Conservation (phyloP, 2,888 invertebrate genomes). For the Lithophane leautieri region DNA sequence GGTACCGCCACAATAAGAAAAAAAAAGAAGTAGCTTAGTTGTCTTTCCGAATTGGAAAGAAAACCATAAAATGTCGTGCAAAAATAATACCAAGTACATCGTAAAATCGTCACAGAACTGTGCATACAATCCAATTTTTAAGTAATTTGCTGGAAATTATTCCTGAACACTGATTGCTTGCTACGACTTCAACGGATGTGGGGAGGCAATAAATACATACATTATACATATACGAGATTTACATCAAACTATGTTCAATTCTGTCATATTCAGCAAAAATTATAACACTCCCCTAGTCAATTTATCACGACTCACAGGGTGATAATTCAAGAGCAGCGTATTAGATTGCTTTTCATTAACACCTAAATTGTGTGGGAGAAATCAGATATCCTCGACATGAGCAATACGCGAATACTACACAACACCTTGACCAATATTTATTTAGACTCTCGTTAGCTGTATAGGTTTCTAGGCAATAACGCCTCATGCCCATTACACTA, state of each 20-base stretch:
- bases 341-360: constrained; percentile 20
- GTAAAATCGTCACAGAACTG: neutral
- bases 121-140: neutral
- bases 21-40: neutral
- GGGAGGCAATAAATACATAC: neutral
- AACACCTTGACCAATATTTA: constrained; percentile 73
- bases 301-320: neutral
- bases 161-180: neutral
- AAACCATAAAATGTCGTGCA: neutral
- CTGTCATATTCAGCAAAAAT: neutral
- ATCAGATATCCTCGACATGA: constrained; percentile 32
- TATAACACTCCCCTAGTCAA: neutral
- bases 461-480: constrained; percentile 69
- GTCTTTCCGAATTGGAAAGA: neutral
- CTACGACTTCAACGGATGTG: too few relatives aligned
- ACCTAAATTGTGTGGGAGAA: constrained; percentile 48
- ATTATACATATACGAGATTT: neutral
- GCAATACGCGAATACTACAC: constrained; percentile 33
- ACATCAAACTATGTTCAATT: too few relatives aligned
- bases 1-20: too few relatives aligned
- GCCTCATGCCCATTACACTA: constrained; percentile 61
- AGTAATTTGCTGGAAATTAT: neutral
- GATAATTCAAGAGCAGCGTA: neutral
- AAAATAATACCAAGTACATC: neutral
- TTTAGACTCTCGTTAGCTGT: constrained; percentile 64